A percentile compares a stretch with the other conserved stretches of the same genome.
Conservation (phyloP, 2,888 invertebrate genomes). For the Allolobophora icterica region DNA sequence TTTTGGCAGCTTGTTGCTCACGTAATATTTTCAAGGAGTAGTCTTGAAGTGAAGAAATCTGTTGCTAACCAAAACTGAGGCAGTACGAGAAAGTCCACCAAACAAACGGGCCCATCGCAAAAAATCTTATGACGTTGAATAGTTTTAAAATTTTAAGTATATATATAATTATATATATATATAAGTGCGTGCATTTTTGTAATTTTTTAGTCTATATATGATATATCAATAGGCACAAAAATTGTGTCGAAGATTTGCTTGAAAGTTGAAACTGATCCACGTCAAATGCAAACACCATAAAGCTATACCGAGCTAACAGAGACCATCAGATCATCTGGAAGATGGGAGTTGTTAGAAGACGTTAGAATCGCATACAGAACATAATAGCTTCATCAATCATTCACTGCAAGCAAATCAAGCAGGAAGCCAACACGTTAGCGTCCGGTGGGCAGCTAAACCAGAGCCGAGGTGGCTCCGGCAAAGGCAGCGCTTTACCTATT, state of each 20-base stretch:
- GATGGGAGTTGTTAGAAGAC: conserved; percentile 12
- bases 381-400: neutral
- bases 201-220: neutral
- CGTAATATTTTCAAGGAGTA: neutral
- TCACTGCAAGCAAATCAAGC: neutral
- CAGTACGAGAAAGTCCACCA: neutral
- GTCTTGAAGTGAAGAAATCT: neutral
- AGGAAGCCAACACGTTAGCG: neutral
- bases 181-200: neutral
- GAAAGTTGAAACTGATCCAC: neutral
- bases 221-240: neutral
- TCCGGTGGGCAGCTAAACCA: neutral
- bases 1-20: neutral
- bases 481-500: conserved; percentile 78
- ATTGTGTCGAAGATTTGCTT: neutral
- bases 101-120: neutral
- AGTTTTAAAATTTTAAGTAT: neutral
- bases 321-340: neutral
- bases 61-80: neutral
- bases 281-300: conserved; percentile 17
- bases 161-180: no score
- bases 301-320: neutral
- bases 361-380: neutral
- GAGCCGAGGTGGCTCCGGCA: neutral
- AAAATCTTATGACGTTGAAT: neutral